Base-by-base conservation (phyloP, 53 echinoderm and acorn worm species). In the Luidia sarsii region DNA sequence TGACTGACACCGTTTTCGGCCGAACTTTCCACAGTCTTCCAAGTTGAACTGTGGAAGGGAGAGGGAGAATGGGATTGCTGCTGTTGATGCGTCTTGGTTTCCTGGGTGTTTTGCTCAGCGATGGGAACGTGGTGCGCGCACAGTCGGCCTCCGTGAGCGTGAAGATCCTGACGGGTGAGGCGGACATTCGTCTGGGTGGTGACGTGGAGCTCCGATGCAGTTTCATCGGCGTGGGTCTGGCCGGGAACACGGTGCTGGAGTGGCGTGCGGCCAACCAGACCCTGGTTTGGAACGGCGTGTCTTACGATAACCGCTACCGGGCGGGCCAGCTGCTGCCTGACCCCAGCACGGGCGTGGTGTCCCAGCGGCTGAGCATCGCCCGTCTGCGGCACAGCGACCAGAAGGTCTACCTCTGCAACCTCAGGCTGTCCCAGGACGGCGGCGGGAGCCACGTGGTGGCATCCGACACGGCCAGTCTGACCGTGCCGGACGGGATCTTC, bases 241-340 rank as follows among this genome's bases (percentile, higher is more conserved):
- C n/a, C 4, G 43, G 18, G 39, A 29, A 19, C 1, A 1, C 77
- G 18, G 45, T 77, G 4, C 20, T 77, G 1, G 77, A 77, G 45
- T 77, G 77, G 77, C 41, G 77, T 33, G 61, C 30, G n/a, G 46
- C 60, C 15, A 46, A 46, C 20, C 37, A 43, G 45, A 77, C 77
- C 1, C 36, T 77, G 19, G 34, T 77, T 0, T 77, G 77, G 77
- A 46, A 77, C 13, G 77, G 77, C 1, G 43, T 31, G 7, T 60
- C 77, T 3, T 77, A 61, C 48, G 18, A 30, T 36, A 59, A 46
- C 30, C 59, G 15, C 1, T 57, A 50, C 60, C 33, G 2, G 6
- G 46, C 37, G 9, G 29, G 62, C 43, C 8, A n/a, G 4, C 45
- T 77, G 60, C 8, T 37, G 1, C 19, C 33, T 16, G 61, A 77